Conservation (phyloP, 2,797 vertebrate species). For the Oreonectes daqikongensis region DNA sequence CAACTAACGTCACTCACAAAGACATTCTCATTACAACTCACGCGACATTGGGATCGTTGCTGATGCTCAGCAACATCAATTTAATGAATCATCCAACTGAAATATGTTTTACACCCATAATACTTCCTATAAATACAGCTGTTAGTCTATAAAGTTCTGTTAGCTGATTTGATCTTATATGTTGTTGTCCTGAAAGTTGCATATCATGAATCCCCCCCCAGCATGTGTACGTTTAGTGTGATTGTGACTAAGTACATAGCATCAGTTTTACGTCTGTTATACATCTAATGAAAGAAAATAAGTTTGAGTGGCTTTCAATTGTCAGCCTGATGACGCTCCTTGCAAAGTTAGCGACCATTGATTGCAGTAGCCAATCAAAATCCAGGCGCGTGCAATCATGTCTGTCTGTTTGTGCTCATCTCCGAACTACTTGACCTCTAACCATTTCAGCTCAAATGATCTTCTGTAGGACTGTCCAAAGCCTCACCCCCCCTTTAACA, state of each 20-base stretch:
- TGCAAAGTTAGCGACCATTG: not conserved
- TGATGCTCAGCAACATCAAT: not conserved
- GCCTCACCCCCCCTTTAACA: not conserved
- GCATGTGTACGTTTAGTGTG: not conserved
- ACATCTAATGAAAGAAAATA: not conserved
- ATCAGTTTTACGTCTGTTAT: not conserved
- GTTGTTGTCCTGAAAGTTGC: not conserved
- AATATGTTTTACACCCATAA: not conserved
- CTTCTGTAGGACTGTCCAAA: not conserved
- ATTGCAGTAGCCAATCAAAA: slow-evolving; percentile 17
- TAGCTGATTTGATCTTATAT: not conserved
- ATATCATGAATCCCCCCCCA: not conserved
- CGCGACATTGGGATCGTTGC: not conserved
- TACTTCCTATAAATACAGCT: not conserved
- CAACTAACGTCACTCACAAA: slow-evolving; percentile 28
- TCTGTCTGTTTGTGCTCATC: not conserved
- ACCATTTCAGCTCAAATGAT: not conserved
- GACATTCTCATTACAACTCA: slow-evolving; percentile 24
- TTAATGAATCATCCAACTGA: not conserved
- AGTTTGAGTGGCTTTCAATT: not conserved
- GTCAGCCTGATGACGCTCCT: not conserved
- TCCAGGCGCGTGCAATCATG: slow-evolving; percentile 12
- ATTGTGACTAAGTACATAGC: no score
- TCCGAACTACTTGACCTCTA: not conserved
- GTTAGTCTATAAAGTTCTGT: not conserved